Conservation (phyloP, 2,797 vertebrate genomes). For the Aulostomus chinensis region DNA sequence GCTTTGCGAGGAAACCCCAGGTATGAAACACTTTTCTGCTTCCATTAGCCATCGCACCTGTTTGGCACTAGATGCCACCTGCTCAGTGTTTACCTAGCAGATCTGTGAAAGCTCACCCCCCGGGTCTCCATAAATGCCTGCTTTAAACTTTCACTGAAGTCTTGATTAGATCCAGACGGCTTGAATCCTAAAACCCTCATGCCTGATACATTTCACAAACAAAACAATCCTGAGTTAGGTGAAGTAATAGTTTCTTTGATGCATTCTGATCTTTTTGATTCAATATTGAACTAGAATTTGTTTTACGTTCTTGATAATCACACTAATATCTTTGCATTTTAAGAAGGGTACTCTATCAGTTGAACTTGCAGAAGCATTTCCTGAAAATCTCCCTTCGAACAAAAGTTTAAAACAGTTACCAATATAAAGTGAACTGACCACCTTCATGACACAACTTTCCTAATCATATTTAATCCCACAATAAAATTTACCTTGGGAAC, state of each 20-base stretch:
- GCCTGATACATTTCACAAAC: no score
- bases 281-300: no score
- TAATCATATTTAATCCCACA: constrained; percentile 12
- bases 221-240: no score
- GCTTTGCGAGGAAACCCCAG: constrained; percentile 98
- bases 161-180: constrained; percentile 1
- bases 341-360: no score
- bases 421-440: neutral
- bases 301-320: no score
- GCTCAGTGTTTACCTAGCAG: no score
- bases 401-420: neutral
- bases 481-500: constrained; percentile 23
- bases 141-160: neutral
- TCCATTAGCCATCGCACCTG: neutral
- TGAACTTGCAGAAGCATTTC: neutral
- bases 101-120: constrained; percentile 16
- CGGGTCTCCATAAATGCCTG: neutral
- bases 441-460: neutral
- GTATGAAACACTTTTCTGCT: constrained; percentile 71
- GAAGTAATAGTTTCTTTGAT: neutral
- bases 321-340: no score
- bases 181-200: neutral
- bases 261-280: constrained; percentile 1
- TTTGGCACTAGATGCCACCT: neutral
- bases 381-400: neutral